Base-by-base conservation (phyloP, 2,888 invertebrate species). In the Sinodicranocentrus sp. region DNA sequence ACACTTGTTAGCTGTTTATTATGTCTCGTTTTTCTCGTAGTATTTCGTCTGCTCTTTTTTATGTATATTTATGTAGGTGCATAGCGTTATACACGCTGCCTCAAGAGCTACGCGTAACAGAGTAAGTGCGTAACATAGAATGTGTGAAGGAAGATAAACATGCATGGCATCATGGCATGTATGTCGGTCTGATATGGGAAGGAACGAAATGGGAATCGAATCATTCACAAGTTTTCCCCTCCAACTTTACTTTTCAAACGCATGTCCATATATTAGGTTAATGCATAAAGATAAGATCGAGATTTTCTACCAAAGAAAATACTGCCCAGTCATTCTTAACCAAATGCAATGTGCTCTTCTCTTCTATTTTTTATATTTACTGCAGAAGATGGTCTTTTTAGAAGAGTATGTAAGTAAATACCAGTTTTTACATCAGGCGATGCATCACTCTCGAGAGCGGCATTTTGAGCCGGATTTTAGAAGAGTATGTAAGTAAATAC, bases 161-260 rank as follows among this genome's bases (percentile, higher is more conserved):
- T 61, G 25, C 43, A 28, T 43, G 43, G 43, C 43, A 17, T n/a
- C 57, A 43, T 28, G 19, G 8, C 57, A 57, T 57, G 15, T n/a
- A 52, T 15, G 52, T 39, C n/a, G n/a, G 10, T 3, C 5, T 17
- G 52, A 10, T 17, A 52, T 5, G 19, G 52, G 2, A 19, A 52
- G 15, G 19, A 52, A 52, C 15, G 5, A 17, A 23, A 2, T 59
- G 59, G 59, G 28, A 63, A 26, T 26, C 44, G 68, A 61, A 70
- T 33, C 78, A 78, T 80, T 80, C 79, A 80, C 79, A 72, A 72
- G 43, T 43, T 33, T 71, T 57, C 43, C 43, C 65, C 79, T n/a
- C 52, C 28, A 33, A 33, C 3, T 33, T 3, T 33, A 33, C 33
- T 33, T 33, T 33, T n/a, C n/a, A n/a, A n/a, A n/a, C n/a, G n/a